These are phyloP conservation scores for Tychaedon coryphoeus DNA, from an alignment of 2,113 vertebrate species.

Conservation along the genomic window DNA sequence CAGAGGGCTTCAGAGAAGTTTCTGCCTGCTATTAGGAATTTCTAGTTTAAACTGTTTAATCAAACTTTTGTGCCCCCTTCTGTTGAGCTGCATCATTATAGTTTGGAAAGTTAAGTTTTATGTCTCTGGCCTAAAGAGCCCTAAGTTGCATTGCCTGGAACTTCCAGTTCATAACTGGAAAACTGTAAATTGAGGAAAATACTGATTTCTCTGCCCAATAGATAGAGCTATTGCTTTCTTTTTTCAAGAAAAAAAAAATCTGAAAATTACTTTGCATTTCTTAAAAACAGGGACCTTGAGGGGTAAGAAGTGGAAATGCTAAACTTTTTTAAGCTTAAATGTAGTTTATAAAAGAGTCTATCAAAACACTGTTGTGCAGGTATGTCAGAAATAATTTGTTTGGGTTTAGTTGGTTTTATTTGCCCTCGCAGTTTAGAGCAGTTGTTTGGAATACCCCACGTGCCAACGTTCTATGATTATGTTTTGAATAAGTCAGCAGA, in stretches of 20 bases:
- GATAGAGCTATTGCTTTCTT: not conserved
- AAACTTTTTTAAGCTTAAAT: not conserved
- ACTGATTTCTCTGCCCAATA: fast-evolving
- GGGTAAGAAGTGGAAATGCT: not conserved
- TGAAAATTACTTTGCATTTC: not conserved
- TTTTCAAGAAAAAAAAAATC: not conserved
- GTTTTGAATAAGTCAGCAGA: not conserved
- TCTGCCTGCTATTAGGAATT: not conserved
- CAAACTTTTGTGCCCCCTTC: not conserved
- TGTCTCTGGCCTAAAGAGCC: not conserved
- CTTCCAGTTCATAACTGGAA: not conserved
- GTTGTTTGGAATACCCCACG: not conserved
- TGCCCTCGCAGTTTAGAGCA: not conserved
- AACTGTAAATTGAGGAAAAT: not conserved
- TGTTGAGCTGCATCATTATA: not conserved
- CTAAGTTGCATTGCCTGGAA: not conserved
- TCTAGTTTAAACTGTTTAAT: not conserved
- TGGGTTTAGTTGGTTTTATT: not conserved
- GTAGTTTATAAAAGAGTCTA: not conserved
- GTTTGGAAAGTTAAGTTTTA: not conserved
- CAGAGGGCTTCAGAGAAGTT: not conserved
- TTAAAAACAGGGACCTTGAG: not conserved
- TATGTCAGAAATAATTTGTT: not conserved
- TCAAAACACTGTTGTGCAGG: not conserved
- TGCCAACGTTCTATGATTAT: not conserved